Percentiles rank a stretch among this genome's conserved stretches.
phyloP scores from a whole-genome alignment of 2,113 vertebrate species.

The Conger conger region DNA sequence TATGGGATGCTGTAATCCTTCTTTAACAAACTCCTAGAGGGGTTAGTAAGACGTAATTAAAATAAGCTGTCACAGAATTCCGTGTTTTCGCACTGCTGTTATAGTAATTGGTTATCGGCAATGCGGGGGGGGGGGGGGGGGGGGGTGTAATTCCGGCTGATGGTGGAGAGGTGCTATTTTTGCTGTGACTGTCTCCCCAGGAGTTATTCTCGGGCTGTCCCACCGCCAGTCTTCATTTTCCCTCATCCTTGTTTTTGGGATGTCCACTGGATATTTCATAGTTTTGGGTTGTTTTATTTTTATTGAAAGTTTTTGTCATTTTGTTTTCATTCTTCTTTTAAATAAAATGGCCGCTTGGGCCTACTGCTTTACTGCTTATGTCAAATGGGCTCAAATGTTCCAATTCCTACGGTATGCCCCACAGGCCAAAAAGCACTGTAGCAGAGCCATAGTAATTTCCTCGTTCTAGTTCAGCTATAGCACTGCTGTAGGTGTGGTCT shows the following conservation, averaged over 20 bases:
- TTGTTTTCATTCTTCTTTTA: not conserved
- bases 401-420: no score
- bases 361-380: no score
- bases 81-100: conserved; percentile 48
- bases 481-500: not conserved
- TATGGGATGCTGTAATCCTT: conserved; percentile 48
- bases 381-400: no score
- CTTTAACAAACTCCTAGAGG: conserved; percentile 48
- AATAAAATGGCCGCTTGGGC: no score
- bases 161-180: conserved; percentile 23
- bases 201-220: not conserved
- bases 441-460: no score
- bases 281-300: not conserved
- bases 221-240: not conserved
- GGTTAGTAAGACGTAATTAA: conserved; percentile 52
- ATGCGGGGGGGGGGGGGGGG: conserved; percentile 36
- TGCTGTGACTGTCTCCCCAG: not conserved
- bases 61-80: conserved; percentile 56
- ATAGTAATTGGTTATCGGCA: conserved; percentile 54
- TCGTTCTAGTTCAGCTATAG: no score
- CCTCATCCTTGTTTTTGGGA: not conserved
- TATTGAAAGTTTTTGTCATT: not conserved
- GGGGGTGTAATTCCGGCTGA: conserved; percentile 57
- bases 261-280: not conserved
- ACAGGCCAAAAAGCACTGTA: no score